Conservation (phyloP, 2,797 vertebrate genomes). For the Tenualosa thibaudeaui region DNA sequence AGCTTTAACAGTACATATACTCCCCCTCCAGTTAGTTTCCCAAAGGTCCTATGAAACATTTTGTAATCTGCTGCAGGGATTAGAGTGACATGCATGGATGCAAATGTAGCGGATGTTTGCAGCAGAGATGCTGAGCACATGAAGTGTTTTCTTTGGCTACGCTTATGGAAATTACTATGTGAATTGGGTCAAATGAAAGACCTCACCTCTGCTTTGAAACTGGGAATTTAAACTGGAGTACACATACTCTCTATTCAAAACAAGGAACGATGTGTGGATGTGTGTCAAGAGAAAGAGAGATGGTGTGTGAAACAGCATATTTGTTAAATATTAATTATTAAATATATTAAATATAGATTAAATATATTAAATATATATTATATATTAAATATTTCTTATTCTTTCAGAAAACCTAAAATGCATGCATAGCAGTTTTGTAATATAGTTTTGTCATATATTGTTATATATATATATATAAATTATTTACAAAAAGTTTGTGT, state of each 20-base stretch:
- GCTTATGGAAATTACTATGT: conserved; percentile 35
- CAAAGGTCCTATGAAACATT: neutral
- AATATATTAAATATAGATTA: too few relatives aligned
- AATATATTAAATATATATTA: neutral
- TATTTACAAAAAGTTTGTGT: too few relatives aligned
- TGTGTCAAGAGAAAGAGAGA: neutral
- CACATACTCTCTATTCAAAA: neutral
- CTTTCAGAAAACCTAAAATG: neutral
- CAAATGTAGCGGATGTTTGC: conserved; percentile 37
- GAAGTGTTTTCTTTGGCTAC: conserved; percentile 44
- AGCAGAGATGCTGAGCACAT: conserved; percentile 3
- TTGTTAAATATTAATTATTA: neutral
- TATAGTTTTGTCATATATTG: too few relatives aligned
- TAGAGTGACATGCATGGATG: conserved; percentile 17
- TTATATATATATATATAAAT: too few relatives aligned
- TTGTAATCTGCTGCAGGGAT: neutral
- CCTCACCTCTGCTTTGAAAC: neutral
- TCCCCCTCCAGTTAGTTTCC: too few relatives aligned
- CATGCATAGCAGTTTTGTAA: neutral
- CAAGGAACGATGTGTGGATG: neutral
- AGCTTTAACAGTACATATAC: too few relatives aligned
- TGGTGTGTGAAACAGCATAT: neutral
- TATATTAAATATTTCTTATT: neutral
- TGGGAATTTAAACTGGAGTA: neutral
- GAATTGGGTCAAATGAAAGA: conserved; percentile 35